Percentiles rank a stretch among this genome's conserved stretches.
These are phyloP conservation scores for Hydropotes inermis DNA, from an alignment of 2,113 vertebrate species.

Conservation along the genomic window DNA sequence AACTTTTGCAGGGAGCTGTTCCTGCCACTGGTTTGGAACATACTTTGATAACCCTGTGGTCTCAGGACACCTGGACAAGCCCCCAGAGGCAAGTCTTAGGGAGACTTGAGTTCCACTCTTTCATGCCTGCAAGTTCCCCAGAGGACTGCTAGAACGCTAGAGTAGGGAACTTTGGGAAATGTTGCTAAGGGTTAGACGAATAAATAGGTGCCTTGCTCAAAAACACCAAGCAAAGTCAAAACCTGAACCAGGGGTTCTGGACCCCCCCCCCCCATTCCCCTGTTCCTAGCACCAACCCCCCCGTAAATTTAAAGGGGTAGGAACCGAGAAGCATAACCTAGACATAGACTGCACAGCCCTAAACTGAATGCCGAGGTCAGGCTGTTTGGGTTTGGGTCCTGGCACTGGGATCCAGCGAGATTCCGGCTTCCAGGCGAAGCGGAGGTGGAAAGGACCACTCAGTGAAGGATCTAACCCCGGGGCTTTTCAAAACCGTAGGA, in stretches of 20 bases:
- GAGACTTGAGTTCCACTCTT: neutral
- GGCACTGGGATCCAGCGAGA: neutral
- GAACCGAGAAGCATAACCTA: neutral
- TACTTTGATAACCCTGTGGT: neutral
- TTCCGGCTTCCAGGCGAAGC: neutral
- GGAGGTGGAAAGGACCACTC: neutral
- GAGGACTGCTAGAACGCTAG: neutral
- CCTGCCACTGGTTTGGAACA: neutral
- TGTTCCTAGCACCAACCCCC: neutral
- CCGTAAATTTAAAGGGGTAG: neutral
- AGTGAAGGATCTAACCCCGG: neutral
- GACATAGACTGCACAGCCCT: neutral
- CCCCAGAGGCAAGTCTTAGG: neutral
- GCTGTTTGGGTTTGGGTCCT: neutral
- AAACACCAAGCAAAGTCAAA: neutral
- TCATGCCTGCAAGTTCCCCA: neutral
- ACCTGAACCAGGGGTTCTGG: neutral
- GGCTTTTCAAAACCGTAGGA: conserved; percentile 15
- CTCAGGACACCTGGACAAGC: neutral
- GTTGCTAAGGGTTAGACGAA: neutral
- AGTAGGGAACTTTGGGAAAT: neutral
- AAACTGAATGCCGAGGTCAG: neutral
- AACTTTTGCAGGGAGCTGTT: neutral
- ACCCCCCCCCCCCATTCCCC: neutral
- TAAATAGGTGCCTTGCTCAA: neutral